Evolutionary conservation across 2,113 vertebrate genomes (phyloP).

Genomic region (Myiozetetes cayanensis): DNA sequence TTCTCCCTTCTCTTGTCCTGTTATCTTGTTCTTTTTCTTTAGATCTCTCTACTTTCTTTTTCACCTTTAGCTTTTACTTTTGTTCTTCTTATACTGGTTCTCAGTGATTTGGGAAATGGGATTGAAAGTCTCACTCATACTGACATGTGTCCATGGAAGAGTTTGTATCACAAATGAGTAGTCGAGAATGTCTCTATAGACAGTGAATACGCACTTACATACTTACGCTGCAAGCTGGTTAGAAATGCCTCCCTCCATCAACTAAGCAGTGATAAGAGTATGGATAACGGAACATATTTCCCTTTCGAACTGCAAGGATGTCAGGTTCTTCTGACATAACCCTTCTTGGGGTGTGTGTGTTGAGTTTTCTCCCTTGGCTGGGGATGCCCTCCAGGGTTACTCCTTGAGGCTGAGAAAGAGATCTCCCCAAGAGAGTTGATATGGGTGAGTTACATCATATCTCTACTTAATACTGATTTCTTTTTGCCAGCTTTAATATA

Average conservation of each 20-base stretch:
- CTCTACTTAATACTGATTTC: no score
- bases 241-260: neutral
- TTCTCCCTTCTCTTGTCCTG: neutral
- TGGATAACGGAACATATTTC: neutral
- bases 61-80: neutral
- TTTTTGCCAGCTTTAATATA: no score
- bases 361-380: no score
- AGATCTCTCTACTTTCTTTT: neutral
- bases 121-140: neutral
- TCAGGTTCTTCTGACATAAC: no score
- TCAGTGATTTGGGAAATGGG: neutral
- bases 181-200: neutral
- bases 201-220: neutral
- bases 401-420: no score
- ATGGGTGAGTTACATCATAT: no score
- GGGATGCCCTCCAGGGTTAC: no score
- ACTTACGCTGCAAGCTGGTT: neutral
- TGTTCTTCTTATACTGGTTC: neutral
- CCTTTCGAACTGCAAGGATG: neutral
- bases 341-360: no score
- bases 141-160: accelerated
- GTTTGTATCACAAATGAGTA: accelerated
- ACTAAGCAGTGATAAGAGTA: neutral
- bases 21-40: neutral
- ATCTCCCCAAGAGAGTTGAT: no score